phyloP scores from a whole-genome alignment of 1,140 invertebrate genomes.

The Mycetomoellerius zeteki region DNA sequence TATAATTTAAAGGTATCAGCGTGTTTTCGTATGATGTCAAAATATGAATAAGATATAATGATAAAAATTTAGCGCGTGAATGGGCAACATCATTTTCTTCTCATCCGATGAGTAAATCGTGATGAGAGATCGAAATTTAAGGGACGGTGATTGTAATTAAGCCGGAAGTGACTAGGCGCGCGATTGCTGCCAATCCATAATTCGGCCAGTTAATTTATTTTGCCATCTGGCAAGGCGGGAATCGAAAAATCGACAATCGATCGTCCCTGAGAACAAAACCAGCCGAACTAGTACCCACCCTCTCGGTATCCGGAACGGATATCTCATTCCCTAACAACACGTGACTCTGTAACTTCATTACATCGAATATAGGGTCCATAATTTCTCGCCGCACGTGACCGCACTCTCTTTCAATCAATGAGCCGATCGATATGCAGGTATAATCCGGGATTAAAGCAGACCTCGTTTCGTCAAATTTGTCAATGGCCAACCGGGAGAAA shows the following conservation, averaged over 20 bases:
- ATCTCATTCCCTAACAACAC: conserved; percentile 54
- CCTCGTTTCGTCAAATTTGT: conserved; percentile 44
- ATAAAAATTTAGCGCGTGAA: conserved; percentile 13
- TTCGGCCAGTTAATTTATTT: conserved; percentile 82
- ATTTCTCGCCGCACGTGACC: conserved; percentile 76
- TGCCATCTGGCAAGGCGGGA: conserved; percentile 75
- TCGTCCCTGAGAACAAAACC: conserved; percentile 34
- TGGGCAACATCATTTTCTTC: neutral
- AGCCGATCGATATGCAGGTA: conserved; percentile 45
- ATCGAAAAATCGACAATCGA: conserved; percentile 75
- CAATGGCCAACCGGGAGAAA: conserved; percentile 9
- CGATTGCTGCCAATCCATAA: conserved; percentile 68
- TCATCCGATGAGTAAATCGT: conserved; percentile 59
- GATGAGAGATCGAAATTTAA: conserved; percentile 76
- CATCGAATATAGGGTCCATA: conserved; percentile 68
- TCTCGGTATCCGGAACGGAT: conserved; percentile 1
- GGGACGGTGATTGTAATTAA: conserved; percentile 77
- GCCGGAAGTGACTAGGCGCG: conserved; percentile 74
- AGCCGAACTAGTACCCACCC: neutral
- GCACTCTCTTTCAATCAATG: conserved; percentile 67
- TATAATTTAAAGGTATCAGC: neutral
- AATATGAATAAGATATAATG: conserved; percentile 23
- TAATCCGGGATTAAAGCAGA: conserved; percentile 31
- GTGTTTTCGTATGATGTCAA: neutral
- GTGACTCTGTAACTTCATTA: conserved; percentile 63